Base-by-base conservation (phyloP, 1,140 invertebrate genomes). In the Drosophila athabasca region DNA sequence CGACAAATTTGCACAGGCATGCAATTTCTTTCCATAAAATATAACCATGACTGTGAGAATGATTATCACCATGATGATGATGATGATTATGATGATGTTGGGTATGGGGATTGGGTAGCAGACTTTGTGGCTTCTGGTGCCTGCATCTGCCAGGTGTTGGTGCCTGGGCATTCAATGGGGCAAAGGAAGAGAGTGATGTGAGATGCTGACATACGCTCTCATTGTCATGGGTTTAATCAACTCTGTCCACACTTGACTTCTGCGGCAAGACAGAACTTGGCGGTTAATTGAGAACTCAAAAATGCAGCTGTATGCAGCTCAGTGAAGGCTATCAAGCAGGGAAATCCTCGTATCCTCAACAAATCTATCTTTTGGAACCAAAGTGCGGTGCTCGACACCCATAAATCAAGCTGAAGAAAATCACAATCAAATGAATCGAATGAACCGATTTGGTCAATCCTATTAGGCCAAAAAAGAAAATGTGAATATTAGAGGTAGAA, bases 1-100 rank as follows among this genome's bases (percentile, higher is more conserved):
- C 79, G 61, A 80, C 80, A 90, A 90, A 76, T 84, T 87, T 88
- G 88, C 88, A 88, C 53, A 88, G 83, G 65, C 69, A 71, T 78
- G 88, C 88, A 88, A 72, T 90, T 87, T 90, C 77, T 69, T 78
- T 69, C 45, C 67, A 60, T 29, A 69, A 76, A 39, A 39, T 13
- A 39, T 13, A 39, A 39, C 35, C 11, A 13, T 39, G 35, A 39
- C 35, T 39, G 3, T 39, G 31, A 31, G 31, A 31, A 31, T 31
- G 57, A 71, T 66, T 50, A 70, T 70, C 52, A 64, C 44, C 11
- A 46, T 51, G 24, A 39, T 35, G 31, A 17, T 17, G 13, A 22
- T 9, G 29, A 24, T 44, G 46, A 17, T 51, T 48, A 49, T 29
- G 24, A 29, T 11, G 31, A 24, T 9, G 58, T 24, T 22, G 26